Evolutionary conservation across 2,888 invertebrate genomes (phyloP), one percentile per base, ranked within the genome.

Genomic region (Heliconius erato): DNA sequence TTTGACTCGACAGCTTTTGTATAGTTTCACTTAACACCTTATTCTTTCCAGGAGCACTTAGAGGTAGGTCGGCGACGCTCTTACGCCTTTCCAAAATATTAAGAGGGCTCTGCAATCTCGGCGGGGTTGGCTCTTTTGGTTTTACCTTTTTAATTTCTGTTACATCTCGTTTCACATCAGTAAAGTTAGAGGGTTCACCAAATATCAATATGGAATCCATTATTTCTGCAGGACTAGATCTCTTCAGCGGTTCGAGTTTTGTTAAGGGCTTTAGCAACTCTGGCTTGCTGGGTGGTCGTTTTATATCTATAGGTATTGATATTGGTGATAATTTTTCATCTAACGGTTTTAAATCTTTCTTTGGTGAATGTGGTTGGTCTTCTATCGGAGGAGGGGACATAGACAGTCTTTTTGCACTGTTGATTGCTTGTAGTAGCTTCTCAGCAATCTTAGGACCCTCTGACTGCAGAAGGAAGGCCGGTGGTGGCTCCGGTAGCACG

Each of bases 1-100:
- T 96, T 87, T 96, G 96, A 87, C 96, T 96, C 28, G 96, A 96
- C 59, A 97, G 89, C 88, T 97, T 97, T 90, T 97, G 97, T 88
- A 97, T 97, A 1, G 97, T 97, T 85, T 97, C 97, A 85, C 96
- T 97, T 19, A 97, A 90, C 65, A 97, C 97, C 87, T 96, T 97
- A 86, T 96, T 97, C 88, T 96, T 96, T 32, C 95, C 95, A 1
- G 94, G 92, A 14, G 91, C 91, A 65, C 88, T 89, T n/a, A 95
- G 85, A 5, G 94, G 90, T 68, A 95, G 85, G 54, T 96, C 96
- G 0, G 94, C 93, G 2, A 94, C 92, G 85, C 96, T 96, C 87
- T 94, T 94, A 19, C 96, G 91, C 28, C 95, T 88, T 84, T 95
- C 94, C 49, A 95, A 85, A 68, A 94, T 91, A 82, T 91, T 94